A percentile compares a stretch with the other conserved stretches of the same genome.
These are phyloP conservation scores for Argyrosomus japonicus DNA, from an alignment of 2,113 vertebrate genomes.

Conservation along the genomic window DNA sequence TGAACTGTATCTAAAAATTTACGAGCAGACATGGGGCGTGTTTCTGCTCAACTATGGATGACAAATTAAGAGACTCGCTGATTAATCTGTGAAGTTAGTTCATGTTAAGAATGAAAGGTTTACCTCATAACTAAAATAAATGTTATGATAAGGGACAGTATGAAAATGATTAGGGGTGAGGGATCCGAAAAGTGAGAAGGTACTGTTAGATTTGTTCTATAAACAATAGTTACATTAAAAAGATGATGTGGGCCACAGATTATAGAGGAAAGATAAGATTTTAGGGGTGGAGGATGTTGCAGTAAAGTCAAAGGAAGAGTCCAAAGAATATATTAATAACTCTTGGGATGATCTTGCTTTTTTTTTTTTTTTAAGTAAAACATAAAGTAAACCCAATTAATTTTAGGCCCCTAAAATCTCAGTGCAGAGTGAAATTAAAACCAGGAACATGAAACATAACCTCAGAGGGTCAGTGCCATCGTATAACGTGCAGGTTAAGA, in stretches of 20 bases:
- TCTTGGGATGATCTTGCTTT: background rate
- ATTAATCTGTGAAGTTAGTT: slow-evolving; percentile 1
- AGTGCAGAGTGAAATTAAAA: slow-evolving; percentile 6
- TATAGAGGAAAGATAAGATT: background rate
- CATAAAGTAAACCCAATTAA: slow-evolving; percentile 3
- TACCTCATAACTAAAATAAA: background rate
- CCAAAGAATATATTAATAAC: background rate
- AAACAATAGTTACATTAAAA: background rate
- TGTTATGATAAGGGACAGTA: background rate
- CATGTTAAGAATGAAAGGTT: background rate
- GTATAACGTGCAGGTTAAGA: slow-evolving; percentile 30
- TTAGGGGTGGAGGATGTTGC: background rate
- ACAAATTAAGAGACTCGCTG: slow-evolving; percentile 24
- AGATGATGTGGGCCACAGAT: background rate
- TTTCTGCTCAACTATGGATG: slow-evolving; percentile 29
- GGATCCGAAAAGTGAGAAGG: background rate
- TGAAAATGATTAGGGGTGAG: background rate
- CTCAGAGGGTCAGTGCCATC: slow-evolving; percentile 20
- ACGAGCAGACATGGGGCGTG: slow-evolving; percentile 25
- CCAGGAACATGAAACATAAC: slow-evolving; percentile 1
- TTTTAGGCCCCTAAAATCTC: background rate
- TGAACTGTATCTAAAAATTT: slow-evolving; percentile 55
- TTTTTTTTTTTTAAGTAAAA: background rate
- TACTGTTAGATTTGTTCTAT: background rate
- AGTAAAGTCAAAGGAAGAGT: background rate